phyloP scores from a whole-genome alignment of 2,113 vertebrate genomes.

The Phaethon lepturus region DNA sequence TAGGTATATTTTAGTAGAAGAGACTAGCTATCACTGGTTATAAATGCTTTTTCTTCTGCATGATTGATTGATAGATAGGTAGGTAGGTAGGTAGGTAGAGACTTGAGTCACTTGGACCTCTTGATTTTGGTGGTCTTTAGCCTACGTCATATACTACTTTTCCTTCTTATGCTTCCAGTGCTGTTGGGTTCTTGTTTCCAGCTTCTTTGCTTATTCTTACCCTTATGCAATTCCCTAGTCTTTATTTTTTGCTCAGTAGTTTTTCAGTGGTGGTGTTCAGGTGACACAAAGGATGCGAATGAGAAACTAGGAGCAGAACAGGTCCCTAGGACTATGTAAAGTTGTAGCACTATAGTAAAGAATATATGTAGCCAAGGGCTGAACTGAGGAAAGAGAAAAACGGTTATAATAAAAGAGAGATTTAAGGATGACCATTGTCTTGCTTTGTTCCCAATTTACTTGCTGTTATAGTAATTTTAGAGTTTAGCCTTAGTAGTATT shows the following conservation, averaged over 20 bases:
- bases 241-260: not conserved
- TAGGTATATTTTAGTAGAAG: not conserved
- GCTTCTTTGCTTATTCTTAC: not conserved
- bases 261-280: not conserved
- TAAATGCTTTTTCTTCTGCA: not conserved
- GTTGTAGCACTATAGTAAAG: not conserved
- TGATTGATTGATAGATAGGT: not conserved
- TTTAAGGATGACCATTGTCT: not conserved
- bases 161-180: not conserved
- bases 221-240: not conserved
- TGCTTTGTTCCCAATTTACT: not conserved
- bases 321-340: not conserved
- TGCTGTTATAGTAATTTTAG: not conserved
- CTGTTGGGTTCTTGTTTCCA: not conserved
- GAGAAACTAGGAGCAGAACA: not conserved
- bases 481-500: not conserved
- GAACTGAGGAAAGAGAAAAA: not conserved
- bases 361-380: not conserved
- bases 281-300: not conserved
- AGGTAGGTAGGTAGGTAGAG: not conserved
- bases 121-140: not conserved
- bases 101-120: not conserved
- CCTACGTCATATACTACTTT: fast-evolving
- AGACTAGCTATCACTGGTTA: not conserved
- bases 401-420: not conserved